These are phyloP conservation scores for Bibio marci DNA, from an alignment of 2,888 invertebrate species.

Conservation along the genomic window DNA sequence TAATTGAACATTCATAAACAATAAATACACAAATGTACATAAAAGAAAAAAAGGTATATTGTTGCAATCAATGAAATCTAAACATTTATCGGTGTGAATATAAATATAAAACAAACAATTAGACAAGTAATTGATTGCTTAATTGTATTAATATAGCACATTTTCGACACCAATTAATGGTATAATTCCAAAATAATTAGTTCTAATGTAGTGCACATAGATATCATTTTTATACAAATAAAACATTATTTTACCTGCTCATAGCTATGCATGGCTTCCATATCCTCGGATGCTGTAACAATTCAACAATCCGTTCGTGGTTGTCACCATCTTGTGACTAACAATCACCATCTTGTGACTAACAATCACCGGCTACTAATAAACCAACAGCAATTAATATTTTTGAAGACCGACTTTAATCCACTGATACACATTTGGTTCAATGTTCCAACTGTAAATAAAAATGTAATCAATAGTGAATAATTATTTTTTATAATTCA, in stretches of 20 bases:
- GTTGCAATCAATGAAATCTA: no score
- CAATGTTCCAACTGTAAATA: no score
- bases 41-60: no score
- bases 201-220: constrained; percentile 5
- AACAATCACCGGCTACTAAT: constrained; percentile 86
- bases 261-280: constrained; percentile 81
- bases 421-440: no score
- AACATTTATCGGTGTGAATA: background rate
- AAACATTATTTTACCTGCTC: constrained; percentile 50
- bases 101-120: background rate
- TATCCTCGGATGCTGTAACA: constrained; percentile 74
- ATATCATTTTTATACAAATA: background rate
- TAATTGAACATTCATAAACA: no score
- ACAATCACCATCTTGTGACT: constrained; percentile 90
- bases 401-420: no score
- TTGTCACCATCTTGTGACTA: no score
- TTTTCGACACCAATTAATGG: constrained; percentile 22
- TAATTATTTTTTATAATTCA: no score
- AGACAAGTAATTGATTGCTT: constrained; percentile 4
- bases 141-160: constrained; percentile 14
- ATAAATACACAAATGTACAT: no score
- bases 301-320: constrained; percentile 83
- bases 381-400: constrained; percentile 95
- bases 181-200: constrained; percentile 3
- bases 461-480: no score